These are phyloP conservation scores for Anagyrus pseudococci DNA, from an alignment of 2,888 invertebrate genomes.

Conservation along the genomic window DNA sequence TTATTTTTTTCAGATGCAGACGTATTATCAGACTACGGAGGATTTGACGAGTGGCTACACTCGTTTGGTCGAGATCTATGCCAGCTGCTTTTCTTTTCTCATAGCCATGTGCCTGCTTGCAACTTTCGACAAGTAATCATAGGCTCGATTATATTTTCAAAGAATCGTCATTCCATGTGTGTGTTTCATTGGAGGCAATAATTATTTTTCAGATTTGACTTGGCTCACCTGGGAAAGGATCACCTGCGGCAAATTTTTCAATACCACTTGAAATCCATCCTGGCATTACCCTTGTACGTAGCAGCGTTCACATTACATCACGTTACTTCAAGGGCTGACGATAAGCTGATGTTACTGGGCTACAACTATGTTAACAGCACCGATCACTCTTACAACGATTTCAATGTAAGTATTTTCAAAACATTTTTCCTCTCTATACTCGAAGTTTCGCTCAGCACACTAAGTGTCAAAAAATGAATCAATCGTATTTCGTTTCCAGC, in stretches of 20 bases:
- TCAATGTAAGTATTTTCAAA: conserved; percentile 37
- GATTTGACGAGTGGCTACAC: conserved; percentile 49
- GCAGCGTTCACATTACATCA: conserved; percentile 53
- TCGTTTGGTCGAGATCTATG: conserved; percentile 50
- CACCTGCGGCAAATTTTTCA: conserved; percentile 50
- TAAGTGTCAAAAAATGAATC: too few species aligned
- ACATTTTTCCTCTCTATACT: not conserved
- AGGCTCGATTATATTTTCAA: not conserved
- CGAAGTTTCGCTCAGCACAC: too few species aligned
- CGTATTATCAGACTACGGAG: conserved; percentile 45
- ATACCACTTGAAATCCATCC: conserved; percentile 48
- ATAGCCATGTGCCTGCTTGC: conserved; percentile 51
- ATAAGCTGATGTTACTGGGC: conserved; percentile 47
- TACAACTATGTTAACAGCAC: conserved; percentile 42
- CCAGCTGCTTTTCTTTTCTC: conserved; percentile 52
- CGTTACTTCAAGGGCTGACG: conserved; percentile 46
- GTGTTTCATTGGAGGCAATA: too few species aligned
- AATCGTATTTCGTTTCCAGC: too few species aligned
- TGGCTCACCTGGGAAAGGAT: conserved; percentile 49
- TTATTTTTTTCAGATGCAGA: conserved; percentile 48
- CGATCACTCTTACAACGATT: not conserved
- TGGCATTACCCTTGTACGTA: conserved; percentile 54
- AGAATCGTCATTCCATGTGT: not conserved
- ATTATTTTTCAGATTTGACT: conserved; percentile 51
- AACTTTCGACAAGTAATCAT: conserved; percentile 52